Percentiles rank a stretch among this genome's conserved stretches.
Conservation (phyloP, 2,797 vertebrate species). For the Linurgus olivaceus region DNA sequence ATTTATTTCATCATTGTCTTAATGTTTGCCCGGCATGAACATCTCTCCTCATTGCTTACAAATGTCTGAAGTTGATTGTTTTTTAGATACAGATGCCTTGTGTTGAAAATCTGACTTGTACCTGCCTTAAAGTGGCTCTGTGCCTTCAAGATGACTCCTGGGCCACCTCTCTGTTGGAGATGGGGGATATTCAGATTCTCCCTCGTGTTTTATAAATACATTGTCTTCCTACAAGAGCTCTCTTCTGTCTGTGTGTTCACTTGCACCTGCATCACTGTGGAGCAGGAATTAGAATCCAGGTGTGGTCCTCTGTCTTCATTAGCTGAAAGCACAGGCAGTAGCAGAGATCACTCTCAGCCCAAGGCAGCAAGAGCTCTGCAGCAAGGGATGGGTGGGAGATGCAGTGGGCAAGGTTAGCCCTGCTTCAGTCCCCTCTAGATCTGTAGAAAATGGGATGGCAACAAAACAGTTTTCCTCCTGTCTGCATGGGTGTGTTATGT, state of each 20-base stretch:
- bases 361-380: background rate
- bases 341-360: background rate
- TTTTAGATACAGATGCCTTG: conserved; percentile 51
- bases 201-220: conserved; percentile 43
- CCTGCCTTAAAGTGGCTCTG: conserved; percentile 38
- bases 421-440: background rate
- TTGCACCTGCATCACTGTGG: background rate
- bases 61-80: background rate
- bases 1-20: conserved; percentile 1
- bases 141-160: conserved; percentile 66
- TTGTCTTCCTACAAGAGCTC: conserved; percentile 28
- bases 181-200: background rate
- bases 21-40: background rate
- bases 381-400: background rate
- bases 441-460: background rate
- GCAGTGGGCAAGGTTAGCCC: background rate
- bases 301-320: background rate
- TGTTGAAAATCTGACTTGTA: conserved; percentile 46
- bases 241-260: background rate
- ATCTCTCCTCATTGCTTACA: background rate
- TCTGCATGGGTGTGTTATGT: background rate
- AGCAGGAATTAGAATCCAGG: background rate
- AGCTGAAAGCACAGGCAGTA: background rate
- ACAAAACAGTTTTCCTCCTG: background rate
- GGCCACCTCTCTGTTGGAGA: background rate